Evolutionary conservation across 2,888 invertebrate genomes (phyloP).

Genomic region (Caenorhabditis imperialis): DNA sequence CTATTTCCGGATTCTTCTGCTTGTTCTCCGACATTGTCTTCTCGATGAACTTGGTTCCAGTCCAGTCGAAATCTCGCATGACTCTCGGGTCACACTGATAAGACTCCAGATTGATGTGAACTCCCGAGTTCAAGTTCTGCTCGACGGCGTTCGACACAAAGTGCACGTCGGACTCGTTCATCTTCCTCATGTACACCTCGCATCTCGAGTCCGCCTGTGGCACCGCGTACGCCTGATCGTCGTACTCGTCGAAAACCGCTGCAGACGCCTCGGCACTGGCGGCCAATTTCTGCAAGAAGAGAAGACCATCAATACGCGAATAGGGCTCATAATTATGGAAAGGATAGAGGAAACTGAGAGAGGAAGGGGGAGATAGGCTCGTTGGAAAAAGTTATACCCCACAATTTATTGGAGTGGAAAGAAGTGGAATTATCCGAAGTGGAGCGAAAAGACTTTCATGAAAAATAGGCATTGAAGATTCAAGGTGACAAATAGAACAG

Average conservation of each 20-base stretch:
- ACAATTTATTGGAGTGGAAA: background rate
- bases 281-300: conserved; percentile 47
- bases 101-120: conserved; percentile 70
- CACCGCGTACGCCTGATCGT: conserved; percentile 48
- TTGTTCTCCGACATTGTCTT: conserved; percentile 65
- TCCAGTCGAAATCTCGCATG: conserved; percentile 74
- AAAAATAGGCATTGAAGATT: background rate
- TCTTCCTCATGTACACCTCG: conserved; percentile 51
- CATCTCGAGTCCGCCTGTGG: conserved; percentile 52
- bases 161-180: conserved; percentile 60
- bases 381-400: background rate
- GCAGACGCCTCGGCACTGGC: conserved; percentile 48
- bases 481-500: background rate
- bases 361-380: background rate
- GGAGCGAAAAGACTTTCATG: background rate
- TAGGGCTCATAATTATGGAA: background rate
- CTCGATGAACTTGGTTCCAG: conserved; percentile 61
- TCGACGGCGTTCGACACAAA: conserved; percentile 22
- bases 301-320: background rate
- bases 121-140: conserved; percentile 55
- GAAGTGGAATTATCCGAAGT: background rate
- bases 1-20: conserved; percentile 51
- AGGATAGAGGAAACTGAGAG: background rate
- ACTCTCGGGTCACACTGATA: conserved; percentile 71
- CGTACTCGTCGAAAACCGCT: conserved; percentile 34